Evolutionary conservation across 1,140 invertebrate species (phyloP).

Genomic region (Hylaeus volcanicus): DNA sequence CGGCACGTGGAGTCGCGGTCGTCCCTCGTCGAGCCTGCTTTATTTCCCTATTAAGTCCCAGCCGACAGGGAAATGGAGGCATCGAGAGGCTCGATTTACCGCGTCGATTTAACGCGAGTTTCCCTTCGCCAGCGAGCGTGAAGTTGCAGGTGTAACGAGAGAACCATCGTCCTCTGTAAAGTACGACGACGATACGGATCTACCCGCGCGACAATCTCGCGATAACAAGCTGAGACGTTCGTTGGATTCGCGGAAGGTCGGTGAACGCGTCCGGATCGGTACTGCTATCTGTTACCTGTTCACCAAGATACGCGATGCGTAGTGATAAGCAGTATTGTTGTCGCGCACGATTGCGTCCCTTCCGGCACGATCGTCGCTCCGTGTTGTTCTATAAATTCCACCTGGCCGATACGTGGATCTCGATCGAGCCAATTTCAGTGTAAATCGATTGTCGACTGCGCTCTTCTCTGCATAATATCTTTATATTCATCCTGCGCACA

Average conservation of each 20-base stretch:
- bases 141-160: conserved; percentile 34
- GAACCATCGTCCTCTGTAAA: conserved; percentile 6
- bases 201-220: conserved; percentile 57
- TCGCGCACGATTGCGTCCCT: conserved; percentile 34
- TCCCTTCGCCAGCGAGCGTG: background rate
- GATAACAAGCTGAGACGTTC: conserved; percentile 42
- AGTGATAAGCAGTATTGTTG: conserved; percentile 51
- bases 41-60: conserved; percentile 35
- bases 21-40: background rate
- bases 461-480: conserved; percentile 41
- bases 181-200: conserved; percentile 53
- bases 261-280: conserved; percentile 25
- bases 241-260: conserved; percentile 9
- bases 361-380: conserved; percentile 41
- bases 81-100: conserved; percentile 21
- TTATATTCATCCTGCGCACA: background rate
- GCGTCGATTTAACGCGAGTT: conserved; percentile 26
- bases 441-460: background rate
- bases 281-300: conserved; percentile 35
- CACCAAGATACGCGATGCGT: conserved; percentile 41
- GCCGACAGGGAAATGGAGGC: background rate
- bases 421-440: background rate
- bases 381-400: conserved; percentile 37
- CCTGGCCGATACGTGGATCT: background rate
- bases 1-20: background rate